A percentile compares a stretch with the other conserved stretches of the same genome.
Evolutionary conservation across 2,113 vertebrate genomes (phyloP).

Genomic region (Athene noctua): DNA sequence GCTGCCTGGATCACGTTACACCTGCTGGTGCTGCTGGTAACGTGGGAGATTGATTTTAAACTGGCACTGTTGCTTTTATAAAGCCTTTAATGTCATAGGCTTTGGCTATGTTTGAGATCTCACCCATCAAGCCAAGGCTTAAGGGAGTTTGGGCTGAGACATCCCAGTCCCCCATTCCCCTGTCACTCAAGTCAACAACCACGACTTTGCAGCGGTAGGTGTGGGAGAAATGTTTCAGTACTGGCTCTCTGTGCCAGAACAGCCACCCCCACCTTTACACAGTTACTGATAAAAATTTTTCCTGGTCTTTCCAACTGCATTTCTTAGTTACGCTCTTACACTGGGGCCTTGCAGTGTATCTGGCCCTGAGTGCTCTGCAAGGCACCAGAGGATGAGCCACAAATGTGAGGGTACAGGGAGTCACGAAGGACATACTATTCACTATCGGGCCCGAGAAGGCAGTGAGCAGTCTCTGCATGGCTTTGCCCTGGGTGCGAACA

Average conservation of each 20-base stretch:
- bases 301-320: background rate
- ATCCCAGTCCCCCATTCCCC: background rate
- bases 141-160: background rate
- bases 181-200: background rate
- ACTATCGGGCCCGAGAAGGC: background rate
- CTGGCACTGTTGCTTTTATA: slow-evolving; percentile 49
- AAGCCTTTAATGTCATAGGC: slow-evolving; percentile 29
- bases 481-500: background rate
- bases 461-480: background rate
- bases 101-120: background rate
- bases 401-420: fast-evolving
- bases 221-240: background rate
- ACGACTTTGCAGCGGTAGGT: background rate
- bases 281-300: background rate
- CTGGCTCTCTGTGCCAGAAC: background rate
- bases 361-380: background rate
- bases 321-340: background rate
- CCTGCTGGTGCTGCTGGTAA: slow-evolving; percentile 17
- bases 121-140: slow-evolving; percentile 32
- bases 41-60: slow-evolving; percentile 16
- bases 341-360: fast-evolving
- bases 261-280: background rate
- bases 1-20: slow-evolving; percentile 32
- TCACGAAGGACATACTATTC: background rate
- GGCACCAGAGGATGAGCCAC: background rate